A percentile compares a stretch with the other conserved stretches of the same genome.
Conservation (phyloP, 2,113 vertebrate species). For the Axis porcinus region DNA sequence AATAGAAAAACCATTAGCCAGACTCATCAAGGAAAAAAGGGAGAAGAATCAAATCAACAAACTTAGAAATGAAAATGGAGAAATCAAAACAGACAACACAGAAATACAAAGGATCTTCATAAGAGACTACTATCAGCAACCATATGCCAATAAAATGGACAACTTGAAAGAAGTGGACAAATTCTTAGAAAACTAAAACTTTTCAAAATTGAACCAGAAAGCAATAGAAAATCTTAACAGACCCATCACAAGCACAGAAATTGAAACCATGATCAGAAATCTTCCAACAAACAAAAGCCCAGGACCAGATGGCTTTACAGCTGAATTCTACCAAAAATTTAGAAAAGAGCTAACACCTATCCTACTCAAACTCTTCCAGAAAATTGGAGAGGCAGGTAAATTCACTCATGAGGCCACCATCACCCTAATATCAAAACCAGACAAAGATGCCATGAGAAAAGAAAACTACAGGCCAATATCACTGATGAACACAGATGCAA, state of each 20-base stretch:
- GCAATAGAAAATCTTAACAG: not conserved
- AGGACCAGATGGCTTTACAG: not conserved
- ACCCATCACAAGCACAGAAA: not conserved
- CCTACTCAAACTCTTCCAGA: not conserved
- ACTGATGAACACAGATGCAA: not conserved
- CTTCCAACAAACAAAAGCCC: not conserved
- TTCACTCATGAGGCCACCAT: not conserved
- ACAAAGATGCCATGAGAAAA: not conserved
- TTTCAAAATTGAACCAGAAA: not conserved
- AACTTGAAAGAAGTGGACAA: not conserved
- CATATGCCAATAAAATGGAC: not conserved
- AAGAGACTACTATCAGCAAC: not conserved
- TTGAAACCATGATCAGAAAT: rapidly evolving
- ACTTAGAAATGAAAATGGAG: not conserved
- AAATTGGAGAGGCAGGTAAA: not conserved
- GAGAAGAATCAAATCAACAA: not conserved
- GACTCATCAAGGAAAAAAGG: not conserved
- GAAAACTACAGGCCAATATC: not conserved
- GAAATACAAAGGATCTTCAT: not conserved
- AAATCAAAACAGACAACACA: not conserved
- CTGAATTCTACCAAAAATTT: not conserved
- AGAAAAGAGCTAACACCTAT: not conserved
- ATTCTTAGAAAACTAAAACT: not conserved
- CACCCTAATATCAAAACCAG: not conserved
- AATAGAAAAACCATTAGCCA: not conserved